Evolutionary conservation across 1,140 invertebrate species (phyloP), one percentile per base, ranked within the genome.

Genomic region (Magallana angulata): DNA sequence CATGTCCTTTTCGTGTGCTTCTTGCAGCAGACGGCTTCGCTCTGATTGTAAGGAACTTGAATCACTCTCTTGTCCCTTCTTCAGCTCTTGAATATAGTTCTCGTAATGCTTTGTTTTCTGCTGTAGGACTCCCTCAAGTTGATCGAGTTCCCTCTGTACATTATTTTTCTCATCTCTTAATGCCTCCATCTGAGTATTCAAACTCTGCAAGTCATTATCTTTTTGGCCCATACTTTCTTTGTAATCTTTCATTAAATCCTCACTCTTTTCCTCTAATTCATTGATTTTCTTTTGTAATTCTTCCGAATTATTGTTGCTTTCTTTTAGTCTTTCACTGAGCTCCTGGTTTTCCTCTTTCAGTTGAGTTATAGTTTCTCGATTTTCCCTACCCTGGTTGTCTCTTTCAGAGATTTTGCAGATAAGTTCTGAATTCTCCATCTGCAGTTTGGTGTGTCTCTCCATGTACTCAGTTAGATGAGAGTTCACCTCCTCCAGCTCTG

Each of bases 221-320:
- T 71, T 71, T 71, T 71, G 68, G 9, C 24, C 36, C 24, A 71
- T 71, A 30, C 24, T 30, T 30, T 71, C 12, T 64, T 68, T 86
- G 18, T n/a, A 58, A 71, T 86, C 48, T 7, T 84, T 18, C 11
- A 24, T 30, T 8, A 95, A 84, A 24, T 95, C 94, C 6, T 92
- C 88, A 16, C 89, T 93, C 59, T 88, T 59, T 57, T 71, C 85
- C 57, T 84, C 36, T 60, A 81, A 59, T 57, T 84, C n/a, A 58
- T 90, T 18, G 7, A 84, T 90, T 14, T 14, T 58, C 5, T 24
- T 24, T 57, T 57, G 60, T 58, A 82, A 82, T 1, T 88, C 88
- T 24, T 92, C 90, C 57, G 90, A 14, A 71, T 91, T 89, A 12
- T 11, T 71, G 7, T 30, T 71, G 68, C 68, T 71, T 60, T 90